Base-by-base conservation (phyloP, 2,888 invertebrate genomes). In the Argynnis bischoffii region DNA sequence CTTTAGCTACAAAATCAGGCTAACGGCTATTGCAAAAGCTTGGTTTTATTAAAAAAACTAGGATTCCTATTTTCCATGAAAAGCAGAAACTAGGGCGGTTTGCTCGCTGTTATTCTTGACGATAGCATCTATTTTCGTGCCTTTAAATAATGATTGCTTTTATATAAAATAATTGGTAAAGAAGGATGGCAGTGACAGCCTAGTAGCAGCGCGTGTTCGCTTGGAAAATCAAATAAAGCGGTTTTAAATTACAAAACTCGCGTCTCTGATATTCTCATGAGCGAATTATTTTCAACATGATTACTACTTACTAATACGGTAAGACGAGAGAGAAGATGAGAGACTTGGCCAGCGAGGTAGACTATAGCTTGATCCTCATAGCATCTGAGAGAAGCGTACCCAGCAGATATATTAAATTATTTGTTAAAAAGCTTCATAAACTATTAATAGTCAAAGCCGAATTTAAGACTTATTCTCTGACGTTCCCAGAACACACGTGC, bases 401-500 rank as follows among this genome's bases (percentile, higher is more conserved):
- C 11, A 41, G 8, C 1, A 41, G 11, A 41, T 41, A 41, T 2
- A 41, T 1, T 41, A 41, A 11, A 41, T 0, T 0, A 26, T 26
- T 26, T 26, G 4, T 26, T 4, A 3, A 26, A 26, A 26, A 41
- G 8, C 8, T 59, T 48, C 26, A 59, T 48, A 59, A 48, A 26
- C 26, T 31, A 16, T 48, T 48, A 59, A 59, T 48, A 59, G 47
- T 61, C 51, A 41, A 41, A 16, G 50, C 50, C 13, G 55, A 63
- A 26, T 66, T 60, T 46, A 55, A 69, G 21, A 50, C 47, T 67
- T 69, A 64, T 59, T 54, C 56, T 69, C 63, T 64, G 66, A 69
- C 66, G 63, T 54, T 46, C 48, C 64, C 26, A 64, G 55, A 47
- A 46, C 16, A 63, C 51, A 47, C 57, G 57, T 55, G 51, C 48